These are phyloP conservation scores for Drosophila fulvimacula DNA, from an alignment of 2,888 invertebrate species.

Conservation along the genomic window DNA sequence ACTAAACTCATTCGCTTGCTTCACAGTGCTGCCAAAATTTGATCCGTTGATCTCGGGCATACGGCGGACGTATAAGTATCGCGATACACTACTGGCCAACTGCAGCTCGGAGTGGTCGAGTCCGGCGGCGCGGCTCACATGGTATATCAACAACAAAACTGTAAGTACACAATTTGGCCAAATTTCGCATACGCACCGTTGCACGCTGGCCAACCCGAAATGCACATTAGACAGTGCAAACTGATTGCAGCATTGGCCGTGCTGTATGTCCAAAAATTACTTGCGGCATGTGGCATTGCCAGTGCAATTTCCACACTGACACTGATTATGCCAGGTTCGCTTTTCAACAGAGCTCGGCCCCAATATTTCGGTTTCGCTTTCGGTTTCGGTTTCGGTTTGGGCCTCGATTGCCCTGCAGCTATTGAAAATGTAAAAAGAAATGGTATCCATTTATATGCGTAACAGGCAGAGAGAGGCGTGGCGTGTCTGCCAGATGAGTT, in stretches of 20 bases:
- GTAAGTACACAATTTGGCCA: constrained; percentile 71
- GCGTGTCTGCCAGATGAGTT: not conserved
- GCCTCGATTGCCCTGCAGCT: not conserved
- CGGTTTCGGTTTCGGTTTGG: not conserved
- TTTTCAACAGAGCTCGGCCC: not conserved
- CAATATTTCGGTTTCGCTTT: constrained; percentile 4
- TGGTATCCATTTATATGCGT: not conserved
- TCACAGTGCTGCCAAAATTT: constrained; percentile 83
- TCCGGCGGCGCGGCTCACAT: constrained; percentile 83
- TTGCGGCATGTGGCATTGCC: constrained; percentile 11
- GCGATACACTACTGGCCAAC: constrained; percentile 84
- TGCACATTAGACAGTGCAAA: constrained; percentile 33
- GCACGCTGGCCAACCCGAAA: constrained; percentile 2
- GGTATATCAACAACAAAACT: constrained; percentile 85
- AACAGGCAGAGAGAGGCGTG: not conserved
- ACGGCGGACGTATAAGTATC: constrained; percentile 82
- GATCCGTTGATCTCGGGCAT: constrained; percentile 84
- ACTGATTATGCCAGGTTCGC: constrained; percentile 17
- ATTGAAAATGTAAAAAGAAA: not conserved
- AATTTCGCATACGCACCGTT: constrained; percentile 39
- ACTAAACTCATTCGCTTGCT: constrained; percentile 2
- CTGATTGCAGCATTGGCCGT: constrained; percentile 33
- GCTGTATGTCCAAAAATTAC: constrained; percentile 44
- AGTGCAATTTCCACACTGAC: constrained; percentile 9
- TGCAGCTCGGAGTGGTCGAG: constrained; percentile 85